Evolutionary conservation across 2,797 vertebrate species (phyloP).

Genomic region (Notamacropus eugenii): DNA sequence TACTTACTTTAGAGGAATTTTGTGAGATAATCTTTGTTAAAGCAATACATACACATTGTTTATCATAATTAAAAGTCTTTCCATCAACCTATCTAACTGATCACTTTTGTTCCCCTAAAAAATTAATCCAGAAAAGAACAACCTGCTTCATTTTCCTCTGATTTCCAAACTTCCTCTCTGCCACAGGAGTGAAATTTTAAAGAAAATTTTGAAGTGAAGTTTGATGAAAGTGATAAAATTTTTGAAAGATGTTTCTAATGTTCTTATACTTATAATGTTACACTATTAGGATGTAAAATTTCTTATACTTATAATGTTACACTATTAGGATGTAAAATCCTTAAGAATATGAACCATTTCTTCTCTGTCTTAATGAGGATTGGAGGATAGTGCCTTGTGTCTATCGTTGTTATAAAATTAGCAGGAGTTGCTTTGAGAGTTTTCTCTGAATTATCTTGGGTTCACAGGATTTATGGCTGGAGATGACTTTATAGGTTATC

Average conservation of each 20-base stretch:
- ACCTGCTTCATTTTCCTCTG: too few species aligned
- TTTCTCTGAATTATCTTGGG: not conserved
- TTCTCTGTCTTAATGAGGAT: not conserved
- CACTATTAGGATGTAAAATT: not conserved
- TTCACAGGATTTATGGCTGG: not conserved
- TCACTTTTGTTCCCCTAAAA: not conserved
- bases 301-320: too few species aligned
- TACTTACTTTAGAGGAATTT: not conserved
- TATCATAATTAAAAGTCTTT: not conserved
- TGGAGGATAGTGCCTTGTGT: not conserved
- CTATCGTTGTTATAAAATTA: not conserved
- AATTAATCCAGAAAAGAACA: not conserved
- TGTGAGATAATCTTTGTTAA: not conserved
- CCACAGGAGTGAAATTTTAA: too few species aligned
- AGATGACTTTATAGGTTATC: not conserved
- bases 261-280: not conserved
- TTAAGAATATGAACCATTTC: not conserved
- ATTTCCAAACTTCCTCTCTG: too few species aligned
- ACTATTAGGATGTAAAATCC: not conserved
- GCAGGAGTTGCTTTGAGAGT: not conserved
- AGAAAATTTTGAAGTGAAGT: too few species aligned
- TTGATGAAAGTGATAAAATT: too few species aligned
- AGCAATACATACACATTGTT: not conserved
- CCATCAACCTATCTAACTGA: not conserved
- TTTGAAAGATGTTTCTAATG: too few species aligned